Evolutionary conservation across 2,797 vertebrate species (phyloP).

Genomic region (Sebastes minor): DNA sequence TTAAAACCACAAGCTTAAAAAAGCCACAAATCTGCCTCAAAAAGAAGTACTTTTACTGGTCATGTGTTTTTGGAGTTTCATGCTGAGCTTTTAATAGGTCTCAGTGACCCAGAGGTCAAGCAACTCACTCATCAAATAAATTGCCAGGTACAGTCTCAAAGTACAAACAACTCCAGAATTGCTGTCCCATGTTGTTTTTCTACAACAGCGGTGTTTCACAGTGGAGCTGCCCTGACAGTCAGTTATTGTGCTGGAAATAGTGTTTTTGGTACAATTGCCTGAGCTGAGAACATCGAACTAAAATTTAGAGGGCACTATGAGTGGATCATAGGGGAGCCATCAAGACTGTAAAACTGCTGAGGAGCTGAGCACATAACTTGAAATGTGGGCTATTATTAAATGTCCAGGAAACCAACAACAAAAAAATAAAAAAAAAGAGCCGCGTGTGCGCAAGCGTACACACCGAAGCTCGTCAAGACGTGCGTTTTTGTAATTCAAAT

Average conservation of each 20-base stretch:
- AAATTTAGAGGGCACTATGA: constrained; percentile 50
- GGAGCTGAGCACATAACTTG: constrained; percentile 37
- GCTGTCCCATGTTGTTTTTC: constrained; percentile 34
- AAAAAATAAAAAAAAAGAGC: neutral
- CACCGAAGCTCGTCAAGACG: neutral
- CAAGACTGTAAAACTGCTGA: constrained; percentile 44
- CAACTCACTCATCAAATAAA: constrained; percentile 60
- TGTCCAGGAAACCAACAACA: constrained; percentile 13
- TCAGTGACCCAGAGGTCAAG: constrained; percentile 48
- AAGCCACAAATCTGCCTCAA: neutral
- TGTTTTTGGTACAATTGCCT: constrained; percentile 54
- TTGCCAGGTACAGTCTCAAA: constrained; percentile 34
- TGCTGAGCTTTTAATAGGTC: constrained; percentile 36
- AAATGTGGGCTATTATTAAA: constrained; percentile 52
- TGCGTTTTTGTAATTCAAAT: constrained; percentile 50
- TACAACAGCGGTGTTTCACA: constrained; percentile 27
- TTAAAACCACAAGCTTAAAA: neutral
- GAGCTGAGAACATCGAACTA: constrained; percentile 49
- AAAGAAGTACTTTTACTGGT: neutral
- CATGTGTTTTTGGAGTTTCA: constrained; percentile 13
- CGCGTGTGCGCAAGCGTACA: neutral
- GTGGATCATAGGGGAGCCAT: constrained; percentile 52
- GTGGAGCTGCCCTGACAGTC: constrained; percentile 15
- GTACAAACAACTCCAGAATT: constrained; percentile 37
- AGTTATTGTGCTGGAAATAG: constrained; percentile 61